Evolutionary conservation across 2,888 invertebrate species (phyloP), one percentile per base, ranked within the genome.

Genomic region (Thelaira solivaga): DNA sequence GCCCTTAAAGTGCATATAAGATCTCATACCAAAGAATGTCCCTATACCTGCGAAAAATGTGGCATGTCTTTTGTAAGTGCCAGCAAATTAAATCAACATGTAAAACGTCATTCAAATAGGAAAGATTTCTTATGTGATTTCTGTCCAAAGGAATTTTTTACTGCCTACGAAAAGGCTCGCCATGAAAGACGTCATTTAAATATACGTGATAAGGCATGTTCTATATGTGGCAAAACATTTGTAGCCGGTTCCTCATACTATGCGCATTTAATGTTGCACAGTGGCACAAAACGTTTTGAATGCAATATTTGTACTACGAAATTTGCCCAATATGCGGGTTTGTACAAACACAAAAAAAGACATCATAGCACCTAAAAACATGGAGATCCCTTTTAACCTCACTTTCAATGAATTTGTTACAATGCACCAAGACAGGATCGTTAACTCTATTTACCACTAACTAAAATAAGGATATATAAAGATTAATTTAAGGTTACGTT

Each of bases 81-180:
- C 76, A 86, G 87, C 64, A 88, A 87, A 34, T 80, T 87, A 16
- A 88, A 87, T 74, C 87, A 86, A 77, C 87, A 88, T 13, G 82
- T 85, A 0, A 86, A 87, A 34, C 82, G 86, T 1, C 88, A 88
- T 11, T 76, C 75, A 2, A 83, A 84, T 57, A 77, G 86, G 22
- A 84, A 86, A 1, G 86, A 86, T 26, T 84, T 80, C 69, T 80
- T 82, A 0, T 88, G 87, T 69, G 81, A 76, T 4, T 82, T 84
- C 6, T 88, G 87, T 64, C 83, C 84, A 8, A 88, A 88, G 71
- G 83, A 83, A 0, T 88, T 88, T 72, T 88, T 82, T 13, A 83
- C 87, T 4, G 87, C 86, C 7, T 84, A 84, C 72, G 88, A 86
- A n/a, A 81, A 85, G 11, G 84, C 85, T 36, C 82, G 86, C 0